phyloP scores from a whole-genome alignment of 2,113 vertebrate species.

The Perca flavescens region DNA sequence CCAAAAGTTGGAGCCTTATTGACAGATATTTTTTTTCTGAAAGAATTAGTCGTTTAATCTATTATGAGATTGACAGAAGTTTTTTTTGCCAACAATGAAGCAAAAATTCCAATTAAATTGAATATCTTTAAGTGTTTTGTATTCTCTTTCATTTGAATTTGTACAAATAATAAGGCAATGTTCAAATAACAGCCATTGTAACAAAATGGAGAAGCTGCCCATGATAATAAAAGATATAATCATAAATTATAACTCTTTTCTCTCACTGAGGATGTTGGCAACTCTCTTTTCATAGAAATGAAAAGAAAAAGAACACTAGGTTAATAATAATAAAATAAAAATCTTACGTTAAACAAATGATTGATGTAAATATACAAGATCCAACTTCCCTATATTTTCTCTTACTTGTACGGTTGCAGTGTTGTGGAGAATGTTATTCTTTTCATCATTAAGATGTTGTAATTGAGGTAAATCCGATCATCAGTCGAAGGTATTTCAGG shows the following conservation, averaged over 20 bases:
- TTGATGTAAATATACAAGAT: neutral
- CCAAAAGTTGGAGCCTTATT: neutral
- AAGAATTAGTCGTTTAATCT: neutral
- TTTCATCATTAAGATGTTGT: neutral
- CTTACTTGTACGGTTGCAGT: neutral
- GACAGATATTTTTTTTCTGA: no score
- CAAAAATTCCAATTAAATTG: neutral
- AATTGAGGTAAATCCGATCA: neutral
- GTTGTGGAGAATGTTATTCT: neutral
- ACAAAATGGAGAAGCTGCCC: neutral
- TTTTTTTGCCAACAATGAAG: neutral
- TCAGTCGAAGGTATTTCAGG: neutral
- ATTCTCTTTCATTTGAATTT: neutral
- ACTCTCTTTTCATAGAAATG: neutral
- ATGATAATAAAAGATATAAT: neutral
- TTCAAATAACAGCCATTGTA: neutral
- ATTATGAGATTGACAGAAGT: neutral
- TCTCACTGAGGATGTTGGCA: no score
- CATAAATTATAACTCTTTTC: neutral
- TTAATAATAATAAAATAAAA: neutral
- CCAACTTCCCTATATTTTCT: neutral
- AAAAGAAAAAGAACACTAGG: neutral
- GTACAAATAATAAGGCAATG: neutral
- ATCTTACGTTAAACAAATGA: neutral
- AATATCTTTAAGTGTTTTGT: neutral